phyloP scores from a whole-genome alignment of 2,797 vertebrate species.

The Cercopithecus neglectus region DNA sequence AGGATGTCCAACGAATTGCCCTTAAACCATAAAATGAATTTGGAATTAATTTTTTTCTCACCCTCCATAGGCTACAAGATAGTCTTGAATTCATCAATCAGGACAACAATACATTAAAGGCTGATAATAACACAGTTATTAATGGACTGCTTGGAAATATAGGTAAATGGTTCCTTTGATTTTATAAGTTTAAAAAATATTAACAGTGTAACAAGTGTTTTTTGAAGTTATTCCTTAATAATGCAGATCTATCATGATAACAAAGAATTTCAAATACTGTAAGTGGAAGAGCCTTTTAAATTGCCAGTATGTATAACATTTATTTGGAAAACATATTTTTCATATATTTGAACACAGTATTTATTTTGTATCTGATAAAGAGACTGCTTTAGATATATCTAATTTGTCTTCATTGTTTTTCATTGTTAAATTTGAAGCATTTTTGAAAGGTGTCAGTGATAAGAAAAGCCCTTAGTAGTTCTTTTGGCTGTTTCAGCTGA shows the following conservation, averaged over 20 bases:
- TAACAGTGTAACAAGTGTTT: background rate
- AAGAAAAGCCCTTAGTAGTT: background rate
- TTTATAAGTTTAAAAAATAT: slow-evolving; percentile 52
- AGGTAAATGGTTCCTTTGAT: slow-evolving; percentile 88
- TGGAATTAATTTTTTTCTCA: slow-evolving; percentile 32
- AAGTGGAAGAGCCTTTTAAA: slow-evolving; percentile 38
- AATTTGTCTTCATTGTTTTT: background rate
- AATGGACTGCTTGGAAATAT: slow-evolving; percentile 95
- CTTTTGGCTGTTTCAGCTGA: slow-evolving; percentile 25
- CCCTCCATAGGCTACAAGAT: slow-evolving; percentile 92
- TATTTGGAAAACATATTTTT: slow-evolving; percentile 47
- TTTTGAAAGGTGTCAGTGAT: slow-evolving; percentile 31
- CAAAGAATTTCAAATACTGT: slow-evolving; percentile 51
- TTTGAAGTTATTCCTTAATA: slow-evolving; percentile 44
- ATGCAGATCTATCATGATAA: slow-evolving; percentile 11
- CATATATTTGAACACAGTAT: background rate
- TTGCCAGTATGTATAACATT: slow-evolving; percentile 20
- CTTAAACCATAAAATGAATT: slow-evolving; percentile 35
- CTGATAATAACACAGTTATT: slow-evolving; percentile 92
- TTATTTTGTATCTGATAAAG: slow-evolving; percentile 52
- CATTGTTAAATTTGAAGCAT: slow-evolving; percentile 3
- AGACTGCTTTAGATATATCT: background rate
- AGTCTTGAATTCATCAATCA: slow-evolving; percentile 98
- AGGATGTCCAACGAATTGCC: slow-evolving; percentile 18
- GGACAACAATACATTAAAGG: slow-evolving; percentile 91